Evolutionary conservation across 2,797 vertebrate genomes (phyloP).

Genomic region (Brachyrhaphis roseni): DNA sequence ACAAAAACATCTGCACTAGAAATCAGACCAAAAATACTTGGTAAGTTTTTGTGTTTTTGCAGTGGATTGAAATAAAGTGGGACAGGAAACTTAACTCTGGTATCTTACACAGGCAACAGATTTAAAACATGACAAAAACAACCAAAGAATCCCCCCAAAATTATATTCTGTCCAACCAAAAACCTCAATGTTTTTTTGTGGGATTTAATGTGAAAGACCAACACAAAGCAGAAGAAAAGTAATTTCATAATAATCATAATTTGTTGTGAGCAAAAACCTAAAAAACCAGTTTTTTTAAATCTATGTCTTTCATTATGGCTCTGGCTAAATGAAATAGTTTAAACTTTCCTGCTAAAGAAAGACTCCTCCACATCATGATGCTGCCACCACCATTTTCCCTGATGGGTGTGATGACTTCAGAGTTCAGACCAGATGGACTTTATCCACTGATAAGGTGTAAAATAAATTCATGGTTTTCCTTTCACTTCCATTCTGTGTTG

Average conservation of each 20-base stretch:
- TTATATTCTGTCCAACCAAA: not conserved
- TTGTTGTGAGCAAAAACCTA: not conserved
- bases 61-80: too few species aligned
- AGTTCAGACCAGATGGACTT: not conserved
- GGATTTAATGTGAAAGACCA: slow-evolving; percentile 2
- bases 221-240: not conserved
- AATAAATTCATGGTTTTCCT: not conserved
- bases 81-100: not conserved
- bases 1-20: too few species aligned
- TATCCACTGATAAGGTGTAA: not conserved
- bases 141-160: not conserved
- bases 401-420: too few species aligned
- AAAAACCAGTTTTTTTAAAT: not conserved
- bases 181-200: not conserved
- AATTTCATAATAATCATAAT: not conserved
- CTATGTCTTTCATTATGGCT: not conserved
- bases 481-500: not conserved
- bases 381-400: too few species aligned
- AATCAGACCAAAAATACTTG: too few species aligned
- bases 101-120: not conserved
- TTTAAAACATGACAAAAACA: not conserved
- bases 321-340: not conserved
- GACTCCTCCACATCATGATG: too few species aligned
- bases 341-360: not conserved
- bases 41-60: too few species aligned